Evolutionary conservation across 2,888 invertebrate genomes (phyloP), one percentile per base, ranked within the genome.

Genomic region (Aromia moschata): DNA sequence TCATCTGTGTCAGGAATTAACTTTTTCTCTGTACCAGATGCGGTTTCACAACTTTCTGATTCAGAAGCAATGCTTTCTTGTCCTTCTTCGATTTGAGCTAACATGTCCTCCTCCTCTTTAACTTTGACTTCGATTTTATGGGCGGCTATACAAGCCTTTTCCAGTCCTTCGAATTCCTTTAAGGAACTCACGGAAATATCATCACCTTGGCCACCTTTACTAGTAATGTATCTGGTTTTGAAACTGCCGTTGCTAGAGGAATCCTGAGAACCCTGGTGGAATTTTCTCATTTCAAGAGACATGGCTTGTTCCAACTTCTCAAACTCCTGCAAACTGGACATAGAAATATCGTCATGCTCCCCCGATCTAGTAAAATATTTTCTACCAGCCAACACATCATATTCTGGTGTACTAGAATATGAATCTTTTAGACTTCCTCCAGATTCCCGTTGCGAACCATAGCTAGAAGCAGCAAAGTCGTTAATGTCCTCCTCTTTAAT

Each of bases 271-370:
- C 75, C 74, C 52, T 89, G 89, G 70, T 87, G 84, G 69, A 85
- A 86, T 72, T 87, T 87, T 70, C 87, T 88, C 77, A 90, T 91
- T 77, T 94, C 94, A 76, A 92, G 84, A 0, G 88, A 87, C 73
- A 96, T 87, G 1, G 93, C 92, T 70, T 88, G 88, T 80, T 97
- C 97, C 10, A 97, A 82, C 64, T 90, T 90, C 82, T 97, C 97
- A 83, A 97, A 97, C 78, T 97, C 97, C 80, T 95, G 94, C 59
- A 97, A 84, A 3, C 96, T 96, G 65, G 91, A 94, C 79, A 96
- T 89, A 0, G 96, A 96, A 37, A 94, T 86, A 76, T 96, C 94
- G 76, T 97, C 96, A 75, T 93, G 92, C 69, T 96, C 95, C n/a
- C 91, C 88, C 68, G 88, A 86, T 67, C 89, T 88, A 2, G 90